These are phyloP conservation scores for Numida meleagris DNA, from an alignment of 2,113 vertebrate genomes.

Conservation along the genomic window DNA sequence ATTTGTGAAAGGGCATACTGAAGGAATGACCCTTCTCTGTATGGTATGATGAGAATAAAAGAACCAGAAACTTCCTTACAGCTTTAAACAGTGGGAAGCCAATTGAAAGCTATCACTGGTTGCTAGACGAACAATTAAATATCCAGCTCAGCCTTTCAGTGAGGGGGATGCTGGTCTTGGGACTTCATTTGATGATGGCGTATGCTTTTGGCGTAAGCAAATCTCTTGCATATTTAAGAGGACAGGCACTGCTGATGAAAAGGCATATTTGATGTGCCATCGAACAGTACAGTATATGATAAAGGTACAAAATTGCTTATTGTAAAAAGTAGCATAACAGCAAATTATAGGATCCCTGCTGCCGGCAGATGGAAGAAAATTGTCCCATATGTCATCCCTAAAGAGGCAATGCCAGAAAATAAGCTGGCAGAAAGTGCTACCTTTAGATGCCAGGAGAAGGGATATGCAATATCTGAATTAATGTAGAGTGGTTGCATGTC, in stretches of 20 bases:
- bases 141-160: background rate
- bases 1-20: background rate
- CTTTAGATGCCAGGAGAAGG: background rate
- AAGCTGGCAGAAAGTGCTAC: background rate
- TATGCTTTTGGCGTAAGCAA: background rate
- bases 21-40: background rate
- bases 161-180: background rate
- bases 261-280: background rate
- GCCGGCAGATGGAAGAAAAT: constrained; percentile 4
- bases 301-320: background rate
- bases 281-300: background rate
- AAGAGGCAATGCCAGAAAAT: background rate
- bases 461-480: background rate
- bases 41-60: background rate
- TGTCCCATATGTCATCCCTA: background rate
- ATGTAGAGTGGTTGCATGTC: background rate
- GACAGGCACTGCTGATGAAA: background rate
- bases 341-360: background rate
- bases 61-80: background rate
- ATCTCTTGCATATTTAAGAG: background rate
- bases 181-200: background rate
- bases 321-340: background rate
- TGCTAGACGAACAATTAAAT: background rate
- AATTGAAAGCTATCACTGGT: background rate
- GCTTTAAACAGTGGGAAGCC: background rate